A percentile compares a stretch with the other conserved stretches of the same genome.
phyloP scores from a whole-genome alignment of 2,888 invertebrate genomes.

The Gastracanthus pulcherrimus region DNA sequence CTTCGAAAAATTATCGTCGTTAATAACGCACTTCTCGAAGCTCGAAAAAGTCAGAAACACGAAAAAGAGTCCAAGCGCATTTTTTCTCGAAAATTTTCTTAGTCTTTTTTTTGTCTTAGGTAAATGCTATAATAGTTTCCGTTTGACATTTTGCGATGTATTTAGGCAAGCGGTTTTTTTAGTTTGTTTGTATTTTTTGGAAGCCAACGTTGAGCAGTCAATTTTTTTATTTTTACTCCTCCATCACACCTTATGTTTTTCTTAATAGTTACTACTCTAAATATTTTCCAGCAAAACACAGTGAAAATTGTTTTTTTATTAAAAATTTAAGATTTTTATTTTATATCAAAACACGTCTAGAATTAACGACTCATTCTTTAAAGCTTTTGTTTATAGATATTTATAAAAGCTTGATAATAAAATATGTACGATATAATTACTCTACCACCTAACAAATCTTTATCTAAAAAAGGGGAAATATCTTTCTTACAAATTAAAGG shows the following conservation, averaged over 20 bases:
- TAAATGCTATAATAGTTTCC: constrained; percentile 33
- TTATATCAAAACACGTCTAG: constrained; percentile 56
- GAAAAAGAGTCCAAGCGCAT: constrained; percentile 26
- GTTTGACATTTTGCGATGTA: constrained; percentile 46
- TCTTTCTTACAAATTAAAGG: neutral
- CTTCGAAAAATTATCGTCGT: neutral
- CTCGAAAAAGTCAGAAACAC: constrained; percentile 28
- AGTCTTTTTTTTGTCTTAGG: constrained; percentile 16
- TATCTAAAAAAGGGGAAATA: constrained; percentile 22
- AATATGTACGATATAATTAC: constrained; percentile 43
- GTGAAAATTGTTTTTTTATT: constrained; percentile 53
- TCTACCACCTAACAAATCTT: constrained; percentile 46
- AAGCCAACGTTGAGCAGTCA: constrained; percentile 57
- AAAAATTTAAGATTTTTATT: constrained; percentile 49
- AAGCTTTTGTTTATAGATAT: constrained; percentile 54
- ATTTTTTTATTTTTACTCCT: constrained; percentile 25
- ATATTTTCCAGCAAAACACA: constrained; percentile 56
- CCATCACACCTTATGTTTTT: constrained; percentile 17
- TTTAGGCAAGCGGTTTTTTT: constrained; percentile 48
- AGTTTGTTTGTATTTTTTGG: constrained; percentile 44
- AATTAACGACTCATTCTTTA: constrained; percentile 48
- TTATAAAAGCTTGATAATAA: constrained; percentile 56
- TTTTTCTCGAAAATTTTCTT: constrained; percentile 18
- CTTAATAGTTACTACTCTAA: constrained; percentile 42
- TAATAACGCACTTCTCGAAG: neutral